Conservation (phyloP, 1,140 invertebrate species). For the Leptinotarsa texana region DNA sequence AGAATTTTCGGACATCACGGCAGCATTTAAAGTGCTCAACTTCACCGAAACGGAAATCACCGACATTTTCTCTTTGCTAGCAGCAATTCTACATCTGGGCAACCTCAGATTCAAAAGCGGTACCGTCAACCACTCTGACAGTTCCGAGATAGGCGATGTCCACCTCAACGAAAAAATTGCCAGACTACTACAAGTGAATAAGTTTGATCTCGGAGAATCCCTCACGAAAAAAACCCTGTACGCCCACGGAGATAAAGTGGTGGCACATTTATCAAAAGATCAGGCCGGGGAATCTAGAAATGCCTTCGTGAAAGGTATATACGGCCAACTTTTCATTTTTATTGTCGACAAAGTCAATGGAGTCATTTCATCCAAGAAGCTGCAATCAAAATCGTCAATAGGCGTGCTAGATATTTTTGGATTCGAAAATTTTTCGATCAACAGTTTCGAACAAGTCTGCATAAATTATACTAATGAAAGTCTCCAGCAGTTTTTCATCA, state of each 20-base stretch:
- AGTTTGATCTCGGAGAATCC: slow-evolving; percentile 72
- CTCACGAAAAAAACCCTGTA: slow-evolving; percentile 87
- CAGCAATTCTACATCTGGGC: slow-evolving; percentile 85
- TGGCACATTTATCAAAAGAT: slow-evolving; percentile 70
- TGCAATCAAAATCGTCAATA: slow-evolving; percentile 69
- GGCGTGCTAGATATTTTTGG: slow-evolving; percentile 96
- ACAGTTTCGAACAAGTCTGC: slow-evolving; percentile 95
- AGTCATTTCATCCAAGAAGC: slow-evolving; percentile 76
- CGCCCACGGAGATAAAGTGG: slow-evolving; percentile 81
- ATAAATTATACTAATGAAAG: slow-evolving; percentile 98
- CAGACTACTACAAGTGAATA: slow-evolving; percentile 71
- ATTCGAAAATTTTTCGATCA: slow-evolving; percentile 91
- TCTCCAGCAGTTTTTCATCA: slow-evolving; percentile 95
- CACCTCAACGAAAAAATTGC: slow-evolving; percentile 68
- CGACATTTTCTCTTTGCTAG: slow-evolving; percentile 80
- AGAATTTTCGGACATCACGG: slow-evolving; percentile 85
- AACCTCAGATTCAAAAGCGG: slow-evolving; percentile 85
- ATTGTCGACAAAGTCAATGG: slow-evolving; percentile 90
- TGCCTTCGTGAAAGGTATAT: slow-evolving; percentile 91
- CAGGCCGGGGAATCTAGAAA: slow-evolving; percentile 83
- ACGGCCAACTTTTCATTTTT: slow-evolving; percentile 88
- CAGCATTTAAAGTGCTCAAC: slow-evolving; percentile 90
- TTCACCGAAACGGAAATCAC: slow-evolving; percentile 75
- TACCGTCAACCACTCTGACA: slow-evolving; percentile 77
- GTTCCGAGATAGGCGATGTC: slow-evolving; percentile 75